A percentile compares a stretch with the other conserved stretches of the same genome.
These are phyloP conservation scores for Lomographa bimaculata DNA, from an alignment of 2,888 invertebrate genomes.

Conservation along the genomic window DNA sequence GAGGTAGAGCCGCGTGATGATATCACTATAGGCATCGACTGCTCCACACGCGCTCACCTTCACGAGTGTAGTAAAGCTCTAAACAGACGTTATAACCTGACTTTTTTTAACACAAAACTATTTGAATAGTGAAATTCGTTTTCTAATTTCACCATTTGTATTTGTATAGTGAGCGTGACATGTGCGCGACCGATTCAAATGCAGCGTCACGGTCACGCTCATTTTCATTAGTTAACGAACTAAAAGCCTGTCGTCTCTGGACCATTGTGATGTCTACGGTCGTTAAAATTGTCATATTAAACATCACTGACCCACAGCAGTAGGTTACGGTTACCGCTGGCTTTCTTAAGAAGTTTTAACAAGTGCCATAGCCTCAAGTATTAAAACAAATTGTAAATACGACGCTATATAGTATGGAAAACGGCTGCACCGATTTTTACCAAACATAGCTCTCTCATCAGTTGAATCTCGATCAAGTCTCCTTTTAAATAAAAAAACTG, in stretches of 20 bases:
- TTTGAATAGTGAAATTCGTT: slow-evolving; percentile 24
- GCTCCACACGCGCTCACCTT: slow-evolving; percentile 64
- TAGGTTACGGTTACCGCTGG: background rate
- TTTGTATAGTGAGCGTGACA: slow-evolving; percentile 41
- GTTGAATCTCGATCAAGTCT: too few species aligned
- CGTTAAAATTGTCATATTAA: slow-evolving; percentile 28
- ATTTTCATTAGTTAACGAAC: slow-evolving; percentile 68
- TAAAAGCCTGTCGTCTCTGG: slow-evolving; percentile 38
- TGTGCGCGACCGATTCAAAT: slow-evolving; percentile 39
- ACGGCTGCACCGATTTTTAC: too few species aligned
- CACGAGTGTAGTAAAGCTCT: too few species aligned
- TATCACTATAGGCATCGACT: slow-evolving; percentile 57
- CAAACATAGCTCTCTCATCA: too few species aligned
- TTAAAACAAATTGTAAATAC: too few species aligned
- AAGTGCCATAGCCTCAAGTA: slow-evolving; percentile 1
- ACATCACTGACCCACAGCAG: slow-evolving; percentile 10
- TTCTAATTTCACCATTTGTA: slow-evolving; percentile 32
- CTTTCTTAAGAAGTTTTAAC: slow-evolving; percentile 9
- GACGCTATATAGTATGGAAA: too few species aligned
- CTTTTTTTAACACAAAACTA: slow-evolving; percentile 19
- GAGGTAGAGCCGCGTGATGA: slow-evolving; percentile 65
- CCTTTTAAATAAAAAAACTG: too few species aligned
- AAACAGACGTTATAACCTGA: slow-evolving; percentile 26
- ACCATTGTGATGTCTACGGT: slow-evolving; percentile 37
- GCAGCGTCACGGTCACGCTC: slow-evolving; percentile 57